phyloP scores from a whole-genome alignment of 2,888 invertebrate species.

The Zonitis immaculata region DNA sequence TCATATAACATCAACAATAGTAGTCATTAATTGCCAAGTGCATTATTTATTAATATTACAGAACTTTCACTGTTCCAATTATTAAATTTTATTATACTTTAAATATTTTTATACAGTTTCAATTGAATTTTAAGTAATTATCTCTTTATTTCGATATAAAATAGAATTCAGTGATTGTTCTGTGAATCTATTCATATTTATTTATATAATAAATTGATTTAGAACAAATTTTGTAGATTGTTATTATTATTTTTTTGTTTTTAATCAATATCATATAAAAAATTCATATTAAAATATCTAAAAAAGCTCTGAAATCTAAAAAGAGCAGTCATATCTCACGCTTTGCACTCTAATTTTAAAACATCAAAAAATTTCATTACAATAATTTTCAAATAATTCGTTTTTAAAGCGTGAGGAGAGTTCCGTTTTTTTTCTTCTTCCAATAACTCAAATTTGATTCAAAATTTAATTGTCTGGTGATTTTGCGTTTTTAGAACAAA shows the following conservation, averaged over 20 bases:
- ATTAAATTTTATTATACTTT: not conserved
- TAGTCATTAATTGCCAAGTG: slow-evolving; percentile 52
- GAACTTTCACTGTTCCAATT: not conserved
- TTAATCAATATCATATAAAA: slow-evolving; percentile 32
- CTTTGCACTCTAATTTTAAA: not conserved
- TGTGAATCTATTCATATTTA: slow-evolving; percentile 1
- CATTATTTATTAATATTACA: slow-evolving; percentile 8
- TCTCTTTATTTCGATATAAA: not conserved
- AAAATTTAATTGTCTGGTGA: not conserved
- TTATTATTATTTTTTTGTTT: not conserved
- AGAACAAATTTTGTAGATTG: slow-evolving; percentile 27
- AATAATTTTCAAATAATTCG: not conserved
- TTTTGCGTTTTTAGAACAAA: not conserved
- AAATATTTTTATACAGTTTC: not conserved
- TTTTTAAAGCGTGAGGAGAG: not conserved
- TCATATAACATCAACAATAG: slow-evolving; percentile 67
- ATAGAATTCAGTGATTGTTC: not conserved
- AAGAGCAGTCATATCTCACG: slow-evolving; percentile 24
- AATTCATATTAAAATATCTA: slow-evolving; percentile 37
- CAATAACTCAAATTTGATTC: not conserved
- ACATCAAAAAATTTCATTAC: slow-evolving; percentile 8
- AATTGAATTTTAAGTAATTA: not conserved
- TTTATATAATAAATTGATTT: slow-evolving; percentile 21
- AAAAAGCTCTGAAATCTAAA: slow-evolving; percentile 33
- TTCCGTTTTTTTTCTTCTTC: not conserved